phyloP scores from a whole-genome alignment of 2,113 vertebrate species.

The Redunca redunca region DNA sequence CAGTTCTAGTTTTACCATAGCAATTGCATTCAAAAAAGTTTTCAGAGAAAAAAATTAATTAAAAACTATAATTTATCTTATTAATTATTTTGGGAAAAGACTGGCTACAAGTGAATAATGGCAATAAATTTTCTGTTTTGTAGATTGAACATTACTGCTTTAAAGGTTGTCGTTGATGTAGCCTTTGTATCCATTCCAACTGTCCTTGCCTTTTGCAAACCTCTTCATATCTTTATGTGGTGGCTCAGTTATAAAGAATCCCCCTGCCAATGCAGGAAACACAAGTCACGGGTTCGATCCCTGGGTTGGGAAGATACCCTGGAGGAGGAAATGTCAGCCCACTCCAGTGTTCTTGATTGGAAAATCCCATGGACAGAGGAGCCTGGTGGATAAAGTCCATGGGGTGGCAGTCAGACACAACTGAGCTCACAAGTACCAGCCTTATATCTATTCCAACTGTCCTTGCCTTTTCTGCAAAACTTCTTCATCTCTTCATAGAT shows the following conservation, averaged over 20 bases:
- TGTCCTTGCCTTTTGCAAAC: background rate
- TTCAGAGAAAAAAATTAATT: background rate
- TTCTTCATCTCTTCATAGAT: background rate
- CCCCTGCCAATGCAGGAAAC: background rate
- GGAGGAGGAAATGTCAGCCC: background rate
- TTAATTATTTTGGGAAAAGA: background rate
- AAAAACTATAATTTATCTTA: background rate
- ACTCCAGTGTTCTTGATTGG: background rate
- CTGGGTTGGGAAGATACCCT: background rate
- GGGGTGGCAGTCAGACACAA: background rate
- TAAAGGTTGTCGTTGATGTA: background rate
- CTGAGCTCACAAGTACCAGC: background rate
- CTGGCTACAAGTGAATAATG: background rate
- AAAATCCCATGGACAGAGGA: background rate
- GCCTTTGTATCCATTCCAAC: background rate
- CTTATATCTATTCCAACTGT: background rate
- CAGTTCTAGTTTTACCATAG: background rate
- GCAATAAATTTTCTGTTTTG: background rate
- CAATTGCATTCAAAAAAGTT: background rate
- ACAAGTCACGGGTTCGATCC: background rate
- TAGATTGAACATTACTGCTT: background rate
- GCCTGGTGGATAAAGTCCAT: background rate
- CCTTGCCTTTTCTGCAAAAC: background rate
- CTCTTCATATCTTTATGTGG: background rate
- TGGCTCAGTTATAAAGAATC: background rate